These are phyloP conservation scores for Leucoraja erinaceus DNA, from an alignment of 2,113 vertebrate species.

Conservation along the genomic window DNA sequence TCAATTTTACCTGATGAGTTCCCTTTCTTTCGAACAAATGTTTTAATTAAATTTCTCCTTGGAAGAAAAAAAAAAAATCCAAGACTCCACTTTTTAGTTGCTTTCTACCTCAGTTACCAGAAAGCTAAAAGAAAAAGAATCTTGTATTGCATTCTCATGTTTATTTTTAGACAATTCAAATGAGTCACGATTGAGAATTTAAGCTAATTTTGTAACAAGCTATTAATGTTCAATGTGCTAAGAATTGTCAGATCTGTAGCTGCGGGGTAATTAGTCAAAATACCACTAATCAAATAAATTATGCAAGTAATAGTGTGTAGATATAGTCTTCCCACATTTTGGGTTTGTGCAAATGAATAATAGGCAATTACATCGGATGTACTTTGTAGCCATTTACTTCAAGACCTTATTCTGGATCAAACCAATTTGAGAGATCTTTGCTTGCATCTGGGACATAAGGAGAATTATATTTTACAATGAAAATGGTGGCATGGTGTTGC, in stretches of 20 bases:
- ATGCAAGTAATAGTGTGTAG: background rate
- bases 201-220: background rate
- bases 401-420: background rate
- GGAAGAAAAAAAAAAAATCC: background rate
- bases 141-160: background rate
- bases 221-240: constrained; percentile 24
- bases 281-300: background rate
- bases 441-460: background rate
- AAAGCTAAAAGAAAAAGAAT: background rate
- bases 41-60: background rate
- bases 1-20: background rate
- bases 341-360: background rate
- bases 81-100: background rate
- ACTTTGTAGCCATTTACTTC: background rate
- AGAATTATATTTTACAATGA: background rate
- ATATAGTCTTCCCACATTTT: background rate
- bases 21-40: background rate
- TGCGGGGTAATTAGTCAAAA: background rate
- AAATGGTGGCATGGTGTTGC: background rate
- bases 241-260: constrained; percentile 3
- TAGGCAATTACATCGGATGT: background rate
- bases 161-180: background rate
- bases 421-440: background rate
- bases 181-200: constrained; percentile 4
- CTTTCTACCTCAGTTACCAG: background rate